Conservation (phyloP, 2,113 vertebrate genomes). For the Litocranius walleri region DNA sequence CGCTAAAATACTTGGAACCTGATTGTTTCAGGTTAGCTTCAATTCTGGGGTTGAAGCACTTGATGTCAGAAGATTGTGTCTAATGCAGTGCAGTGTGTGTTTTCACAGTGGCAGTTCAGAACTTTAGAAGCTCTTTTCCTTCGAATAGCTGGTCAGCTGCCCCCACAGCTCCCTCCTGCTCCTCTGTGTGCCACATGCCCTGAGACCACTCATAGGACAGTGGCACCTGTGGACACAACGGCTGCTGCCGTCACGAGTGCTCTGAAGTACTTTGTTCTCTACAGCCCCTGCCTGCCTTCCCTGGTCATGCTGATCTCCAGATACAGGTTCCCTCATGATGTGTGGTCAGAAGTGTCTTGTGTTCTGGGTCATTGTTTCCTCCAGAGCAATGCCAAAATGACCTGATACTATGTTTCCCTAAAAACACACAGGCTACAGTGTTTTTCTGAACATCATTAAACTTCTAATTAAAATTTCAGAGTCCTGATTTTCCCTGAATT, state of each 20-base stretch:
- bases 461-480: constrained; percentile 33
- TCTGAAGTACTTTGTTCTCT: background rate
- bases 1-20: background rate
- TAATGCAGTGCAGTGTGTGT: background rate
- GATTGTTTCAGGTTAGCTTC: background rate
- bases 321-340: background rate
- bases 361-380: background rate
- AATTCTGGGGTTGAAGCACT: background rate
- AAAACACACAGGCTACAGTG: background rate
- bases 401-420: background rate
- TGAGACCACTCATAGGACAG: background rate
- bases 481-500: background rate
- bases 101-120: background rate
- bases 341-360: background rate
- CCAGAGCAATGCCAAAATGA: background rate
- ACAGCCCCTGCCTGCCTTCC: background rate
- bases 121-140: background rate
- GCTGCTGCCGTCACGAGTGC: background rate
- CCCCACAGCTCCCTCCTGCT: background rate
- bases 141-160: background rate
- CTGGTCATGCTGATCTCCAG: background rate
- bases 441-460: constrained; percentile 2
- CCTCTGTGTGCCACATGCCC: background rate
- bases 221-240: background rate
- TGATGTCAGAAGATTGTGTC: background rate